These are phyloP conservation scores for Dissostichus mawsoni DNA, from an alignment of 2,113 vertebrate genomes.

Conservation along the genomic window DNA sequence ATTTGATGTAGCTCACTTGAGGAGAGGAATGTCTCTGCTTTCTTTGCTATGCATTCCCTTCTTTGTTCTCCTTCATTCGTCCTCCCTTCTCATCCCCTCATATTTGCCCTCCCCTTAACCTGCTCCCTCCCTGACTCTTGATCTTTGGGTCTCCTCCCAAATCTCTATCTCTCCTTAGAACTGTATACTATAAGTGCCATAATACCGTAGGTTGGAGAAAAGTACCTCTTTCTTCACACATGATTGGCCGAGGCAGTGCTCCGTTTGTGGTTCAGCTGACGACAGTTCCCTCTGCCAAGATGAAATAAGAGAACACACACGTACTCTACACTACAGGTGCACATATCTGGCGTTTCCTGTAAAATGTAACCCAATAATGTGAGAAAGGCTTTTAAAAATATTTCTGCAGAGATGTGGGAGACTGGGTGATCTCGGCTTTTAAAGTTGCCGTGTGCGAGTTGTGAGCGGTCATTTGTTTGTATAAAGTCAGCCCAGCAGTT, in stretches of 20 bases:
- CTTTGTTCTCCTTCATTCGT: constrained; percentile 37
- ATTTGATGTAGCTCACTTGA: constrained; percentile 18
- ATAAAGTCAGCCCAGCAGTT: constrained; percentile 30
- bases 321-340: constrained; percentile 41
- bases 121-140: constrained; percentile 31
- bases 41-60: background rate
- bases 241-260: constrained; percentile 67
- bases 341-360: constrained; percentile 71
- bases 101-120: constrained; percentile 46
- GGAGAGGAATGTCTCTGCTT: background rate
- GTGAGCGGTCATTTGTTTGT: constrained; percentile 20
- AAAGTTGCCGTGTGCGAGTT: constrained; percentile 31
- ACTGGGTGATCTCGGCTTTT: constrained; percentile 37
- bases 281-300: constrained; percentile 62
- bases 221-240: constrained; percentile 49
- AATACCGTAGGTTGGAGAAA: constrained; percentile 35
- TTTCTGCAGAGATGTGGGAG: constrained; percentile 64
- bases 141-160: constrained; percentile 32
- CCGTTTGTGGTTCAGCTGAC: constrained; percentile 73
- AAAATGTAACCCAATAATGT: constrained; percentile 77
- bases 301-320: constrained; percentile 67
- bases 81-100: constrained; percentile 2
- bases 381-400: constrained; percentile 70
- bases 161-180: constrained; percentile 51
- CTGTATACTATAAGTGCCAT: constrained; percentile 59